A percentile compares a stretch with the other conserved stretches of the same genome.
Evolutionary conservation across 2,797 vertebrate genomes (phyloP).

Genomic region (Leptoclinus maculatus): DNA sequence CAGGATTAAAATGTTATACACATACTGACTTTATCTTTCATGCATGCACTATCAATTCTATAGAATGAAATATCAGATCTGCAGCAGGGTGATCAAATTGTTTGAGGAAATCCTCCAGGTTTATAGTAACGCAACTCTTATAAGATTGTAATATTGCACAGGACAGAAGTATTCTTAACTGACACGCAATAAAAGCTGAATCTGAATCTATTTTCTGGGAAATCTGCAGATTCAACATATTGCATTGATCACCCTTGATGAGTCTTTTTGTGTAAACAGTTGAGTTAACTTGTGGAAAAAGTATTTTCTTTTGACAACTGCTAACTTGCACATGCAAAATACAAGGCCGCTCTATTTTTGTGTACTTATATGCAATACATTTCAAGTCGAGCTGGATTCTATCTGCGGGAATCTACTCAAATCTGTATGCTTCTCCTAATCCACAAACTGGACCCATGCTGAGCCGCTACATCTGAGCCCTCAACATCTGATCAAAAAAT

Average conservation of each 20-base stretch:
- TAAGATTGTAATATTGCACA: not conserved
- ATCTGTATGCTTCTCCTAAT: conserved; percentile 72
- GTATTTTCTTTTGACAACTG: not conserved
- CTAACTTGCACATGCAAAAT: conserved; percentile 4
- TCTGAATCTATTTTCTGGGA: conserved; percentile 13
- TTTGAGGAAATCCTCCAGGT: conserved; percentile 35
- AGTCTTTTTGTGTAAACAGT: conserved; percentile 12
- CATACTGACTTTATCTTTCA: conserved; percentile 39
- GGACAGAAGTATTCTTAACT: conserved; percentile 5
- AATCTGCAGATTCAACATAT: conserved; percentile 33
- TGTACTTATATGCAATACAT: conserved; percentile 2
- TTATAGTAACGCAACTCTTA: conserved; percentile 9
- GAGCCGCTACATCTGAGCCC: conserved; percentile 57
- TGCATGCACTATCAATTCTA: conserved; percentile 25
- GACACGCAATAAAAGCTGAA: not conserved
- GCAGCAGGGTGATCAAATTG: conserved; percentile 14
- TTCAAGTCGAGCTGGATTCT: conserved; percentile 55
- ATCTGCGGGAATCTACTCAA: conserved; percentile 50
- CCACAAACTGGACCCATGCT: conserved; percentile 57
- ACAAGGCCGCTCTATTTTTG: not conserved
- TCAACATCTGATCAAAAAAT: conserved; percentile 54
- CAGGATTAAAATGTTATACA: conserved; percentile 25
- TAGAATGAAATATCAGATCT: conserved; percentile 52
- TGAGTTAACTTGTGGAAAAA: not conserved
- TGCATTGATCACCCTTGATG: conserved; percentile 11